phyloP scores from a whole-genome alignment of 2,888 invertebrate species.

The Epirrhoe alternata region DNA sequence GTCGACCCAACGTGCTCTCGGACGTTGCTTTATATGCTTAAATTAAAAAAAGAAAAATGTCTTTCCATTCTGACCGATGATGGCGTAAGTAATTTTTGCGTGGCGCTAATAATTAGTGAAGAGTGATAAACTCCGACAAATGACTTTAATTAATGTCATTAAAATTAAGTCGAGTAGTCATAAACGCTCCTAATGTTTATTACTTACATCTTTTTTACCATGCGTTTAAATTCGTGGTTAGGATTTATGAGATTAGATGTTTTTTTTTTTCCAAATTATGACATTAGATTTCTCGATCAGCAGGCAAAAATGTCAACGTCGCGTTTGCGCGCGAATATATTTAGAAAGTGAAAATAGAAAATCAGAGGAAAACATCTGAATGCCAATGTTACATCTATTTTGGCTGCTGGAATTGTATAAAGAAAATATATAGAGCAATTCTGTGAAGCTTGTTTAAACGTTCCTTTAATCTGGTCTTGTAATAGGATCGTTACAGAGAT shows the following conservation, averaged over 20 bases:
- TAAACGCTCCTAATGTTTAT: neutral
- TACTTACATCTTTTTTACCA: neutral
- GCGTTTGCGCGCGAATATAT: constrained; percentile 65
- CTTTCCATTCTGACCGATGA: no score
- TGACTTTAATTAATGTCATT: neutral
- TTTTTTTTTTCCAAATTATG: constrained; percentile 48
- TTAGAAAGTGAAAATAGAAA: constrained; percentile 76
- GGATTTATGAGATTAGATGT: neutral
- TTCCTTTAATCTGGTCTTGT: constrained; percentile 40
- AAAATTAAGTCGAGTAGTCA: neutral
- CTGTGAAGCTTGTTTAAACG: constrained; percentile 37
- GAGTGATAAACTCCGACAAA: neutral
- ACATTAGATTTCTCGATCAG: constrained; percentile 52
- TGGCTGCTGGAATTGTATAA: constrained; percentile 55
- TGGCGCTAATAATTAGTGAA: no score
- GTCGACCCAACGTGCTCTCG: no score
- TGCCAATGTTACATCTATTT: constrained; percentile 78
- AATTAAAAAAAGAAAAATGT: no score
- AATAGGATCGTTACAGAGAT: constrained; percentile 41
- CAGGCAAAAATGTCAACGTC: constrained; percentile 70
- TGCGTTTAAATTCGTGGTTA: constrained; percentile 11
- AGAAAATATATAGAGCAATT: constrained; percentile 25
- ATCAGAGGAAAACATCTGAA: constrained; percentile 74
- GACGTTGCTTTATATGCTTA: no score
- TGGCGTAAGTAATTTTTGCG: no score